Percentiles rank a stretch among this genome's conserved stretches.
These are phyloP conservation scores for Hydrochoerus hydrochaeris DNA, from an alignment of 2,113 vertebrate species.

Conservation along the genomic window DNA sequence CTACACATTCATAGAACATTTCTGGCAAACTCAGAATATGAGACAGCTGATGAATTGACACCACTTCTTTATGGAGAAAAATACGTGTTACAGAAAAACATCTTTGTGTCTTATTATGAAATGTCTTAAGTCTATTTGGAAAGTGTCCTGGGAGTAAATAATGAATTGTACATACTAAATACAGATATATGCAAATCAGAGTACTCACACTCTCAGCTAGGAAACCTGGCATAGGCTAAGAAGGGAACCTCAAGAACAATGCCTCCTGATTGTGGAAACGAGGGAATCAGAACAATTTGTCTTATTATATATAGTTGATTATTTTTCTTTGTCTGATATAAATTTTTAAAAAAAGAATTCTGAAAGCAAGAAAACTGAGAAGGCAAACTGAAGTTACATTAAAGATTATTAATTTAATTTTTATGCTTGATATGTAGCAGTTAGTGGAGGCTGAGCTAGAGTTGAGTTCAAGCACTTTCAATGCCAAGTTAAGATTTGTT, in stretches of 20 bases:
- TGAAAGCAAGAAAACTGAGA: slow-evolving; percentile 18
- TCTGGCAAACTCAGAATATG: slow-evolving; percentile 32
- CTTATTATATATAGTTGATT: background rate
- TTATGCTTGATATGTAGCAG: background rate
- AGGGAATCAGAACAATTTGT: background rate
- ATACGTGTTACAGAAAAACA: slow-evolving; percentile 30
- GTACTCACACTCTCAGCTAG: background rate
- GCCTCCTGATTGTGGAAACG: background rate
- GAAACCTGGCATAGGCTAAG: background rate
- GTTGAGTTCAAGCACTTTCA: background rate
- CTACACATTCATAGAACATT: slow-evolving; percentile 1
- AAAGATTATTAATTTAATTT: background rate
- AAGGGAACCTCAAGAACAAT: background rate
- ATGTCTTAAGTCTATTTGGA: slow-evolving; percentile 16
- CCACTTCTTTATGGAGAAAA: background rate
- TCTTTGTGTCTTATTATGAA: slow-evolving; percentile 5
- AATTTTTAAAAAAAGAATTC: background rate
- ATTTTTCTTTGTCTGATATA: background rate
- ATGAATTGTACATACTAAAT: background rate
- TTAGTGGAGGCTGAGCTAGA: background rate
- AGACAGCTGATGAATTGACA: slow-evolving; percentile 6
- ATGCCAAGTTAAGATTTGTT: background rate
- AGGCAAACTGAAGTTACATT: background rate
- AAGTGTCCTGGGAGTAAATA: background rate
- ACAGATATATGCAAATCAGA: background rate